Base-by-base conservation (phyloP, 2,888 invertebrate species). In the Elegia similella region DNA sequence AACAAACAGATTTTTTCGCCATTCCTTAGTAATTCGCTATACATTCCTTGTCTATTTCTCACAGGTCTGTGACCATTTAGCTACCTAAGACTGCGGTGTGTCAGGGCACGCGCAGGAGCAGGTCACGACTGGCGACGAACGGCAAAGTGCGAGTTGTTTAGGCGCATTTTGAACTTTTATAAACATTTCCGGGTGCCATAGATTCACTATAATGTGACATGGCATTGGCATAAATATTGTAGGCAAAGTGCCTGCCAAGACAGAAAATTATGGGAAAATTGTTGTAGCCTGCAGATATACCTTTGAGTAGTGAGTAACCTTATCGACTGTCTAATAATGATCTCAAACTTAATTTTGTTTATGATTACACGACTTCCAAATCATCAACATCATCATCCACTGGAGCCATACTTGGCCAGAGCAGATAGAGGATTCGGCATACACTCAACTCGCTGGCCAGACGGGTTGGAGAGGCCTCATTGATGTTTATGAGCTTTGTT, bases 71-170 rank as follows among this genome's bases (percentile, higher is more conserved):
- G 32, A 10, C 0, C 34, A 34, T 12, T 34, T 50, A 6, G 12
- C 38, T 38, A 38, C n/a, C 38, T n/a, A 38, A 16, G 38, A 12
- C 50, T 38, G 15, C 7, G 30, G 23, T 46, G 23, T 23, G 29
- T 46, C 23, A 34, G 50, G 34, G 34, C 50, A 16, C 15, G 16
- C 12, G 50, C 50, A 34, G 50, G 50, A 38, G 50, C 50, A 17
- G 50, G 50, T 50, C 50, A 50, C 50, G 50, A 50, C 50, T 48
- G 13, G 6, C n/a, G n/a, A n/a, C n/a, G n/a, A n/a, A n/a, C 48
- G 16, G 16, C 15, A 50, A 50, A 48, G 10, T 50, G 48, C 34
- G 16, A 50, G 50, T 34, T 50, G 16, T 50, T 50, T 34, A 50
- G 50, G 34, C 34, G 34, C 10, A 50, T 50, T 50, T 38, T 16